A percentile compares a stretch with the other conserved stretches of the same genome.
These are phyloP conservation scores for Polyodon spathula DNA, from an alignment of 2,113 vertebrate genomes.

Conservation along the genomic window DNA sequence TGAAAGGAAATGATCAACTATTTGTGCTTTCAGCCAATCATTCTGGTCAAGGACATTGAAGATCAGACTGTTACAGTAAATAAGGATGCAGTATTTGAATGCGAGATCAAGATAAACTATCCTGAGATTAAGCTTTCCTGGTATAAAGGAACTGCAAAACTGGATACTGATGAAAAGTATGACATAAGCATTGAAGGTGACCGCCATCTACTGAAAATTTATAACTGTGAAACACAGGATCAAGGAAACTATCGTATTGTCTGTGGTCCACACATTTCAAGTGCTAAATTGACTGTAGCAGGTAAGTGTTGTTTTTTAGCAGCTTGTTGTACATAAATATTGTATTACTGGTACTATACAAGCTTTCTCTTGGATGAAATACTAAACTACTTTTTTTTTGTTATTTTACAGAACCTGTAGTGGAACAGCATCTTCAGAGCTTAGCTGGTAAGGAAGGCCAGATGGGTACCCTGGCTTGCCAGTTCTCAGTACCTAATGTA, in stretches of 20 bases:
- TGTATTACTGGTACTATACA: too few relatives aligned
- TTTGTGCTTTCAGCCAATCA: conserved; percentile 72
- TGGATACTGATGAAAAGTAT: conserved; percentile 75
- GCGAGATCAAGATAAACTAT: conserved; percentile 88
- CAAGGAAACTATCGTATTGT: conserved; percentile 88
- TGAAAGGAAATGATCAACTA: not conserved
- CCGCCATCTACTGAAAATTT: conserved; percentile 72
- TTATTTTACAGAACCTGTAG: conserved; percentile 63
- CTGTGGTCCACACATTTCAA: conserved; percentile 90
- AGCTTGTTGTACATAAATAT: not conserved
- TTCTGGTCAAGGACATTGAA: conserved; percentile 77
- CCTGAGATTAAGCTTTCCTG: conserved; percentile 90
- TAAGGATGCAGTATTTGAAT: conserved; percentile 76
- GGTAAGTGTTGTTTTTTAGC: conserved; percentile 57
- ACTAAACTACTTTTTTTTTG: conserved; percentile 22
- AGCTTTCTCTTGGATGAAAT: too few relatives aligned
- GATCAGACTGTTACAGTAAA: conserved; percentile 69
- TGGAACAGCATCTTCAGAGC: conserved; percentile 82
- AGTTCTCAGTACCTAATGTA: conserved; percentile 86
- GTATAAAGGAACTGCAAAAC: conserved; percentile 92
- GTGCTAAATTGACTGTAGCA: conserved; percentile 77
- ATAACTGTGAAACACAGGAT: conserved; percentile 71
- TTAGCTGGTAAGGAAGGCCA: conserved; percentile 85
- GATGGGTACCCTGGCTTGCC: conserved; percentile 74
- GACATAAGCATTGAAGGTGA: conserved; percentile 74